Evolutionary conservation across 2,113 vertebrate species (phyloP), one percentile per base, ranked within the genome.

Genomic region (Cervus canadensis): DNA sequence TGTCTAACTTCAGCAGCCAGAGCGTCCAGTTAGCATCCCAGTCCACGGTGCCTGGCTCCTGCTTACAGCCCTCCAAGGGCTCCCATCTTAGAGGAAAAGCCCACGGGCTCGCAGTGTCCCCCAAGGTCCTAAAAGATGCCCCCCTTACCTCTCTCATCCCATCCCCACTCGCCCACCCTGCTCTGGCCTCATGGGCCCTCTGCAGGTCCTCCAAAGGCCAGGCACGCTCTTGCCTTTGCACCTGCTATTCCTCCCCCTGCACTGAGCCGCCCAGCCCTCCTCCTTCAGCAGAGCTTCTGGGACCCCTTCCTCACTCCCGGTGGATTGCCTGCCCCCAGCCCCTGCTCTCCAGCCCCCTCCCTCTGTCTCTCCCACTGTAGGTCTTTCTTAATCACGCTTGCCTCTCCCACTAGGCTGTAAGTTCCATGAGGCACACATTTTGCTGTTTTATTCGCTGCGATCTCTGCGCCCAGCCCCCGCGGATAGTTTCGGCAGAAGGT

Each of bases 241-340:
- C 67, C 16, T 54, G 52, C 52, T 67, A 9, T 48, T 23, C 50
- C n/a, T 64, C 54, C 87, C 62, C 40, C 9, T 7, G 11, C 19
- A 6, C 26, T 0, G 1, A n/a, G 26, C 64, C 2, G 28, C 11
- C 6, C 25, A 40, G 15, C 6, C 28, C 6, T 14, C 16, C 40
- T 36, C 54, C 10, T 91, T 17, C 23, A 4, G 43, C 56, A 16
- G 86, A 11, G 43, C 40, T 57, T 67, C 78, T 5, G 3, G 13
- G 67, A 60, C 71, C 16, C 4, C 30, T 40, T n/a, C 19, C 54
- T 57, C 5, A 19, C 14, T 50, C 33, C 13, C 8, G 7, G 52
- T 11, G 25, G 6, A 3, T 11, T 33, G 19, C 23, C 17, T 11
- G 3, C 6, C 71, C 28, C n/a, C 56, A 21, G 89, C 9, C 17